Percentiles rank a stretch among this genome's conserved stretches.
Evolutionary conservation across 2,888 invertebrate genomes (phyloP).

Genomic region (Odontothrips loti): DNA sequence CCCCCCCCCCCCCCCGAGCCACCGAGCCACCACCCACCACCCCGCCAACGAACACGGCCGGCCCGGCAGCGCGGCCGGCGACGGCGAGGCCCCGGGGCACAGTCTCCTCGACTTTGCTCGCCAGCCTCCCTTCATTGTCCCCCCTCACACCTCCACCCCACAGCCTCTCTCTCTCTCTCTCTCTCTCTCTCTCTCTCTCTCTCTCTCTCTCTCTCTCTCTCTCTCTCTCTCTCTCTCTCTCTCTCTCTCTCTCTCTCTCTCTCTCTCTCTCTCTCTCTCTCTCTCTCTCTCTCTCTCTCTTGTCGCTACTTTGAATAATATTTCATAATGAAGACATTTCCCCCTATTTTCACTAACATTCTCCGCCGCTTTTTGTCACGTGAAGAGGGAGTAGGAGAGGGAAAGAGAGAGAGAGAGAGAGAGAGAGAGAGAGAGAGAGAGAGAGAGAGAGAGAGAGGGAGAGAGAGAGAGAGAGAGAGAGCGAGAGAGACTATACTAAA

Average conservation of each 20-base stretch:
- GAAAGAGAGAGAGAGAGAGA: slow-evolving; percentile 8
- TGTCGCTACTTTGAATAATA: slow-evolving; percentile 14
- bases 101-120: background rate
- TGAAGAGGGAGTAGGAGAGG: background rate
- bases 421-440: slow-evolving; percentile 16
- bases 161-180: background rate
- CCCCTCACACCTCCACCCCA: background rate
- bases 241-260: too few species aligned
- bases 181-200: too few species aligned
- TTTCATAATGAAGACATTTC: slow-evolving; percentile 25
- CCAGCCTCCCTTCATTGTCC: background rate
- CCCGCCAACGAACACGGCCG: background rate
- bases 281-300: background rate
- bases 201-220: too few species aligned
- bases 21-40: background rate
- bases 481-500: too few species aligned
- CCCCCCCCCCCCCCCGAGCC: too few species aligned
- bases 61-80: background rate
- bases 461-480: background rate
- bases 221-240: too few species aligned
- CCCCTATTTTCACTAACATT: slow-evolving; percentile 14
- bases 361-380: slow-evolving; percentile 9
- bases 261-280: too few species aligned
- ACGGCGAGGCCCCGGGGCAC: background rate
- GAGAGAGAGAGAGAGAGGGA: slow-evolving; percentile 27